Evolutionary conservation across 2,888 invertebrate genomes (phyloP), one percentile per base, ranked within the genome.

Genomic region (Ophioninae sp.): DNA sequence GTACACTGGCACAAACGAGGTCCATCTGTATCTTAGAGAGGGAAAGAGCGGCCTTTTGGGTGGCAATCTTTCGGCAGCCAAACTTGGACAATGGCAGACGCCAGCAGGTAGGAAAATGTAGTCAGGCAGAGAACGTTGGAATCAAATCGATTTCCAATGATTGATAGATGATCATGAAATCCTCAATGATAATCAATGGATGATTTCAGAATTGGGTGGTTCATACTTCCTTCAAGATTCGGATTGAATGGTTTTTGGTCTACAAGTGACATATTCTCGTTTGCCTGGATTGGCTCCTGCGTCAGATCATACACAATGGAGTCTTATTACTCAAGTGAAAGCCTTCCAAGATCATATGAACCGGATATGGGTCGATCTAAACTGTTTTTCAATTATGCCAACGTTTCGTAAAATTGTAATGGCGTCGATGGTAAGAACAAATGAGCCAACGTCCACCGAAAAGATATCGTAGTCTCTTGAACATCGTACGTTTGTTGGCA

Each of bases 11-110:
- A 30, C 30, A 30, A 30, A 30, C 30, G 3, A 2, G 30, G 30
- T 74, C 68, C 30, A 79, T 20, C 44, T 56, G 13, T 44, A 44
- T 64, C 30, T 51, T 61, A 83, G 86, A 41, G 41, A 63, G n/a
- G 37, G 17, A 56, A 51, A 44, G 63, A 74, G 69, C 64, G 61
- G 67, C 76, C 79, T 79, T 83, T 69, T 69, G 61, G 30, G 79
- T 64, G 76, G 82, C 71, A 37, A 77, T 73, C 73, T 82, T 78
- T 73, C 56, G 81, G 67, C 81, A 68, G 30, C 20, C 51, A 73
- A 80, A 41, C 63, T 68, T 71, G 67, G 79, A 65, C 72, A 82
- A 67, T 76, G 76, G 58, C 22, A 39, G 67, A 79, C 68, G 68
- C 37, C 67, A 61, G 76, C 39, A 75, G 76, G 65, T 44, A 20